These are phyloP conservation scores for Scaptomyza tumidula DNA, from an alignment of 2,888 invertebrate genomes.

Conservation along the genomic window DNA sequence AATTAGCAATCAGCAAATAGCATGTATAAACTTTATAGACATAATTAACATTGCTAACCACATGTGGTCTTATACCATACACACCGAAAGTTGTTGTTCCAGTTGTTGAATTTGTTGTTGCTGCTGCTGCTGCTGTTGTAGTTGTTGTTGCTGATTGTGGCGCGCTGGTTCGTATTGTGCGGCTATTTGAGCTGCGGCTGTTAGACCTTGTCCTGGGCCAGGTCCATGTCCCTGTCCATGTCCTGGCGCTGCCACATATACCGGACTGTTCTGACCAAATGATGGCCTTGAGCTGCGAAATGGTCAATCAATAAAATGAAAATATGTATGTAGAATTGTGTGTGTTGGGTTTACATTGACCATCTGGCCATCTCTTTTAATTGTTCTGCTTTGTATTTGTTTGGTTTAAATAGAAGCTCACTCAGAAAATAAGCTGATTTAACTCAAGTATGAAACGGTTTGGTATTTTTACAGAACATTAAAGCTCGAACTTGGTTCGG, in stretches of 20 bases:
- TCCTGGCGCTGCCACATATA: conserved; percentile 63
- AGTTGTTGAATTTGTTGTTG: conserved; percentile 12
- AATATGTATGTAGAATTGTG: conserved; percentile 25
- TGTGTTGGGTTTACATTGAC: conserved; percentile 8
- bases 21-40: background rate
- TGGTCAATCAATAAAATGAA: conserved; percentile 17
- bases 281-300: conserved; percentile 62
- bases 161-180: conserved; percentile 82
- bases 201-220: conserved; percentile 34
- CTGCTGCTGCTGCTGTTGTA: conserved; percentile 39
- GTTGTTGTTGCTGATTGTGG: conserved; percentile 60
- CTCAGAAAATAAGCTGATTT: background rate
- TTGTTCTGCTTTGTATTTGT: conserved; percentile 8
- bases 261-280: conserved; percentile 70
- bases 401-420: background rate
- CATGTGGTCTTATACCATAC: conserved; percentile 29
- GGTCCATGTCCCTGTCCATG: conserved; percentile 11
- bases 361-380: background rate
- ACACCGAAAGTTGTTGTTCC: conserved; percentile 67
- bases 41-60: conserved; percentile 18
- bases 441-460: background rate
- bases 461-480: too few species aligned
- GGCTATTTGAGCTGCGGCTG: conserved; percentile 80
- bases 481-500: too few species aligned
- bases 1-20: background rate